phyloP scores from a whole-genome alignment of 2,797 vertebrate genomes.

The Loris lydekkerianus region DNA sequence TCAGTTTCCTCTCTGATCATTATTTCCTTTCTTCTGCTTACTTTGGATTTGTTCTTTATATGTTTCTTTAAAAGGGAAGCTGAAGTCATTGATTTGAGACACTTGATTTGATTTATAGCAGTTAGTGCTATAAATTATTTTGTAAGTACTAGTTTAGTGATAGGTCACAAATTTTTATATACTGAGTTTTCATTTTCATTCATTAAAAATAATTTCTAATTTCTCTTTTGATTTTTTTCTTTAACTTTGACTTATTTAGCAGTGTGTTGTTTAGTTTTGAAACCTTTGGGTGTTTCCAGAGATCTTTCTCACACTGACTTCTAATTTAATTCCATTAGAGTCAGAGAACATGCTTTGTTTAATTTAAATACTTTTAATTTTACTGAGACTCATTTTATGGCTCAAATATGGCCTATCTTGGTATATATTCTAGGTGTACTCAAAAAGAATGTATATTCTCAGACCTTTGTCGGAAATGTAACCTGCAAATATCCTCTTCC shows the following conservation, averaged over 20 bases:
- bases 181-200: background rate
- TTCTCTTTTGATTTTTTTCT: background rate
- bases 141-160: background rate
- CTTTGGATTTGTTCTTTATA: background rate
- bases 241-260: background rate
- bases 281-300: background rate
- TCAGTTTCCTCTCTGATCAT: background rate
- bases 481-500: no score
- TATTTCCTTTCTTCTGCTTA: background rate
- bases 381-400: background rate
- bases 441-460: background rate
- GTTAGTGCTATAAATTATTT: background rate
- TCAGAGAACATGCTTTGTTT: constrained; percentile 1
- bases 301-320: background rate
- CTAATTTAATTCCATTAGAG: constrained; percentile 25
- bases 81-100: background rate
- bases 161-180: background rate
- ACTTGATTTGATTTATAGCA: background rate
- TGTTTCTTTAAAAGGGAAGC: background rate
- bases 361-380: constrained; percentile 43
- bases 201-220: constrained; percentile 2
- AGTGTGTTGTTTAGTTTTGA: background rate
- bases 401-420: background rate
- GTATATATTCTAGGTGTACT: background rate
- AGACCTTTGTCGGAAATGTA: no score